Base-by-base conservation (phyloP, 2,797 vertebrate species). In the Protonibea diacanthus region DNA sequence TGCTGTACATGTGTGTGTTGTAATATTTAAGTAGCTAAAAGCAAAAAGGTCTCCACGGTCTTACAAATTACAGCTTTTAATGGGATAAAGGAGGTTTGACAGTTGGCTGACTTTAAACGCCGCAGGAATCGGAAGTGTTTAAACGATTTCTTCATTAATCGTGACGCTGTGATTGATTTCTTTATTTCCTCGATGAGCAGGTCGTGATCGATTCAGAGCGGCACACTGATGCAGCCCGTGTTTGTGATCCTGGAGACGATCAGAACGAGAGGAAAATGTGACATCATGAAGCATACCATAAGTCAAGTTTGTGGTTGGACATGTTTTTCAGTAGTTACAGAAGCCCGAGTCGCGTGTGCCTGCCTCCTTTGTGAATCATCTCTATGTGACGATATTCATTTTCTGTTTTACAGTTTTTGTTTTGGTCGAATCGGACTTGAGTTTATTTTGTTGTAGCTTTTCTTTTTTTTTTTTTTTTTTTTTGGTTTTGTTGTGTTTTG, bases 191-290 rank as follows among this genome's bases (percentile, higher is more conserved):
- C 18, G 17, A 44, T 75, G 56, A 25, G 58, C 25, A 52, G 64
- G 70, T 74, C 66, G 56, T 14, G 80, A 87, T 78, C 67, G 7
- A 20, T 25, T 42, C 40, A 3, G 58, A 59, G 74, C 56, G 44
- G 84, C 58, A n/a, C 33, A 2, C 63, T 15, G 45, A 76, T 23
- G 70, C 53, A 9, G 76, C 40, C 65, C 33, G 40, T 71, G 81
- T 78, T 78, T 85, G 67, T 63, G 71, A 88, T 88, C 78, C 52
- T 38, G 76, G 80, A 88, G 90, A 69, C 60, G 52, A 72, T 87
- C 51, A 66, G 83, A 86, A 78, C 48, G 81, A 91, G 85, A 57
- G 94, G 94, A 94, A 94, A 94, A 94, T 88, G 89, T 95, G 93
- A 94, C 91, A 83, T 92, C 90, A 93, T 85, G 73, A 87, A 69